phyloP scores from a whole-genome alignment of 1,140 invertebrate species.

The Papilio xuthus region DNA sequence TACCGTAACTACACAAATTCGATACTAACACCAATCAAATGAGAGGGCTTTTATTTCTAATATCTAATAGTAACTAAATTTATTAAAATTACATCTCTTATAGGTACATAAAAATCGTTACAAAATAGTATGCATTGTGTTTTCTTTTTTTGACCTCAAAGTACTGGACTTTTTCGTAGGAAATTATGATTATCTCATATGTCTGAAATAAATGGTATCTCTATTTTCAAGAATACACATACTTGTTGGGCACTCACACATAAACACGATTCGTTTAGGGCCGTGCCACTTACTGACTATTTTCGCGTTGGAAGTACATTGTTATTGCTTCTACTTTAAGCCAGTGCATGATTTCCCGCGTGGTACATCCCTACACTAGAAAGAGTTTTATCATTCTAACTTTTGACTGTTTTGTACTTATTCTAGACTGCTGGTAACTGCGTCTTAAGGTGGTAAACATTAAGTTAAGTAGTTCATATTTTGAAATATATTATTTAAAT shows the following conservation, averaged over 20 bases:
- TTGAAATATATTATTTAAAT: neutral
- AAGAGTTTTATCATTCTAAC: conserved; percentile 52
- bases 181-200: neutral
- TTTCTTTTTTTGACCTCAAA: neutral
- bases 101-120: neutral
- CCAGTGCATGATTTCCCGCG: conserved; percentile 66
- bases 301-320: conserved; percentile 53
- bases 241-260: conserved; percentile 41
- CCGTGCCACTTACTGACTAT: conserved; percentile 47
- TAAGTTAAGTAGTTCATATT: neutral
- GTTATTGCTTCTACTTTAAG: conserved; percentile 50
- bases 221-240: conserved; percentile 50
- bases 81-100: too few species aligned
- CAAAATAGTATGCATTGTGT: neutral
- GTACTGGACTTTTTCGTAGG: neutral
- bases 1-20: too few species aligned
- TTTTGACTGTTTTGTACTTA: conserved; percentile 34
- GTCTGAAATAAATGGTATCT: conserved; percentile 34
- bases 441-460: conserved; percentile 24
- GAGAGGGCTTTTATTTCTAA: too few species aligned
- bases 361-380: conserved; percentile 52
- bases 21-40: too few species aligned
- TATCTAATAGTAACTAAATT: too few species aligned
- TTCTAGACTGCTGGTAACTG: neutral
- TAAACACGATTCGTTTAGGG: conserved; percentile 50